Evolutionary conservation across 2,888 invertebrate species (phyloP).

Genomic region (Leptopilina myrica): DNA sequence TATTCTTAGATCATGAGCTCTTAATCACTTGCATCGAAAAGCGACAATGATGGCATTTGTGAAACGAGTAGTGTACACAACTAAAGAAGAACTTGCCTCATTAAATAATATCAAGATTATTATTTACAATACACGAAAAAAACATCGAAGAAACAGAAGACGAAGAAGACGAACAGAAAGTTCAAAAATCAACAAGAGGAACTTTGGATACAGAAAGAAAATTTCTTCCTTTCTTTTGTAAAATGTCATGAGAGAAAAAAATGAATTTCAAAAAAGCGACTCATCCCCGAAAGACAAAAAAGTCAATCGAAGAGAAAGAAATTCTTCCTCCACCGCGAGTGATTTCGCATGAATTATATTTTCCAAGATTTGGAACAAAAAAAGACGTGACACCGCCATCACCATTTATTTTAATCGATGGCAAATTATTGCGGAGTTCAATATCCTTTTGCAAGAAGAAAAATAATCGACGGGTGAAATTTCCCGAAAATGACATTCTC

Average conservation of each 20-base stretch:
- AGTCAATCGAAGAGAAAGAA: conserved; percentile 8
- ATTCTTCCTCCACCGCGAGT: conserved; percentile 25
- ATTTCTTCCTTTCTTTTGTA: not conserved
- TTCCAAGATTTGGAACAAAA: conserved; percentile 36
- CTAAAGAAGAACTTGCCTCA: conserved; percentile 30
- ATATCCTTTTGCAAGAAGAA: conserved; percentile 39
- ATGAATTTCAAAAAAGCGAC: conserved; percentile 20
- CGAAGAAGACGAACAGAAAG: not conserved
- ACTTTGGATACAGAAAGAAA: not conserved
- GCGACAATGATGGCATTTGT: conserved; percentile 40
- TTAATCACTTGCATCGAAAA: conserved; percentile 40
- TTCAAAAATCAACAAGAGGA: not conserved
- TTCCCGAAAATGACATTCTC: conserved; percentile 20
- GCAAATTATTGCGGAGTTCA: conserved; percentile 21
- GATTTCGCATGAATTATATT: conserved; percentile 35
- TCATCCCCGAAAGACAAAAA: conserved; percentile 6
- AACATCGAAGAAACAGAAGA: not conserved
- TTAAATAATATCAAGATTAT: conserved; percentile 20
- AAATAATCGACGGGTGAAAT: conserved; percentile 14
- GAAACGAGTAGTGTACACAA: conserved; percentile 30
- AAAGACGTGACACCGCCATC: conserved; percentile 18
- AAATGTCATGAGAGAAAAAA: conserved; percentile 21
- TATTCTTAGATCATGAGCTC: conserved; percentile 39
- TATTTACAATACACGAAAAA: not conserved
- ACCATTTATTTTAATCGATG: conserved; percentile 32